Conservation (phyloP, 64 coral and sea anemone genomes). For the Stichodactyla mertensii region DNA sequence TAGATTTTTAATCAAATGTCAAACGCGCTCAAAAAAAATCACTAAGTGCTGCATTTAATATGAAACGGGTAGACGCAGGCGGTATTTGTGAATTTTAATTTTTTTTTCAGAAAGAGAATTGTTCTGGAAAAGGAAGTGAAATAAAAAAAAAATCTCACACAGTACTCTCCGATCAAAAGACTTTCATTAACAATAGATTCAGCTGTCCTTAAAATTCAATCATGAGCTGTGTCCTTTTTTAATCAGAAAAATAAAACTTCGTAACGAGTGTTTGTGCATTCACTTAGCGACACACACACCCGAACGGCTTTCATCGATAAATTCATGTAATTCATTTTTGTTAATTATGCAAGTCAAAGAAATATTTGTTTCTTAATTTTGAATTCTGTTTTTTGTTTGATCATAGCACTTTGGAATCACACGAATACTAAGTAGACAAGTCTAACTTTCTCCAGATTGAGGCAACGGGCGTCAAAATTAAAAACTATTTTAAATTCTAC, state of each 20-base stretch:
- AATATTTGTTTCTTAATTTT: slow-evolving; percentile 7
- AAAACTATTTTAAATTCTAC: background rate
- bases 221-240: background rate
- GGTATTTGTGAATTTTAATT: background rate
- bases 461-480: background rate
- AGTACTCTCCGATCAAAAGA: background rate
- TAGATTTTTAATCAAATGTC: background rate
- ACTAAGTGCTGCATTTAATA: background rate
- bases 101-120: background rate
- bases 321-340: background rate
- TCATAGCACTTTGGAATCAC: background rate
- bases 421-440: background rate
- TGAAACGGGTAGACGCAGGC: background rate
- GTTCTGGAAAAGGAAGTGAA: background rate
- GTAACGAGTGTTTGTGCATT: background rate
- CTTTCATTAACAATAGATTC: background rate
- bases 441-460: background rate
- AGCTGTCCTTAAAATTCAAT: background rate
- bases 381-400: background rate
- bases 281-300: background rate
- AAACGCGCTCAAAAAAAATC: background rate
- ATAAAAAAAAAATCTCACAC: background rate
- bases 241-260: background rate
- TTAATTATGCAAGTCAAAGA: background rate
- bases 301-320: background rate